Conservation (phyloP, 1,140 invertebrate species). For the Drosophila kurseongensis region DNA sequence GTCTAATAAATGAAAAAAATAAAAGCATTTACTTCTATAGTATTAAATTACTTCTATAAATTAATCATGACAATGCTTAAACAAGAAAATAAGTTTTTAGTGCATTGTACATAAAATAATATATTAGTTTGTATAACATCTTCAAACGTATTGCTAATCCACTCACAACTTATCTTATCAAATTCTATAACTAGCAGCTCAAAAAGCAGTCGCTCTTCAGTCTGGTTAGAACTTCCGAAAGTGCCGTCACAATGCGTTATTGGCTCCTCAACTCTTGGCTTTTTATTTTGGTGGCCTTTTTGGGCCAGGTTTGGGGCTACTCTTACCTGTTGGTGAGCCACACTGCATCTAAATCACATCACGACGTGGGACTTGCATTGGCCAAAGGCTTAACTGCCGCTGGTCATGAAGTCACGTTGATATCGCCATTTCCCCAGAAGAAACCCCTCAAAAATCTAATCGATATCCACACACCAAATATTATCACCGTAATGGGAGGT, state of each 20-base stretch:
- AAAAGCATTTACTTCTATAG: no score
- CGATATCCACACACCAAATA: constrained; percentile 65
- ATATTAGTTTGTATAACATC: neutral
- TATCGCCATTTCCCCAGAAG: constrained; percentile 85
- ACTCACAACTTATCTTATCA: constrained; percentile 8
- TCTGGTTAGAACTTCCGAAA: neutral
- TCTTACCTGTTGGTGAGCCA: constrained; percentile 85
- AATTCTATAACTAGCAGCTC: constrained; percentile 7
- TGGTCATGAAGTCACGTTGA: constrained; percentile 86
- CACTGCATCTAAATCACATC: constrained; percentile 86
- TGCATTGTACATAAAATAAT: no score
- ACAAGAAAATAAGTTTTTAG: neutral
- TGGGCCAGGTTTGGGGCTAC: constrained; percentile 37
- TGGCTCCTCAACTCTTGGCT: neutral
- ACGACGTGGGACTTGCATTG: constrained; percentile 85
- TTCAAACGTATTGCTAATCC: neutral
- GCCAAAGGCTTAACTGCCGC: constrained; percentile 85
- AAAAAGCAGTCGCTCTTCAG: neutral
- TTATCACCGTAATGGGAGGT: constrained; percentile 52
- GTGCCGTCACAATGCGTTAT: constrained; percentile 12
- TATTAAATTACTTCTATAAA: no score
- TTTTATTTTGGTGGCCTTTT: constrained; percentile 7
- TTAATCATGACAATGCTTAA: no score
- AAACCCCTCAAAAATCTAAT: constrained; percentile 84
- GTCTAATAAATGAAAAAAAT: no score